Conservation (phyloP, 92 coral and sea anemone species). For the Epizoanthus fatuus region DNA sequence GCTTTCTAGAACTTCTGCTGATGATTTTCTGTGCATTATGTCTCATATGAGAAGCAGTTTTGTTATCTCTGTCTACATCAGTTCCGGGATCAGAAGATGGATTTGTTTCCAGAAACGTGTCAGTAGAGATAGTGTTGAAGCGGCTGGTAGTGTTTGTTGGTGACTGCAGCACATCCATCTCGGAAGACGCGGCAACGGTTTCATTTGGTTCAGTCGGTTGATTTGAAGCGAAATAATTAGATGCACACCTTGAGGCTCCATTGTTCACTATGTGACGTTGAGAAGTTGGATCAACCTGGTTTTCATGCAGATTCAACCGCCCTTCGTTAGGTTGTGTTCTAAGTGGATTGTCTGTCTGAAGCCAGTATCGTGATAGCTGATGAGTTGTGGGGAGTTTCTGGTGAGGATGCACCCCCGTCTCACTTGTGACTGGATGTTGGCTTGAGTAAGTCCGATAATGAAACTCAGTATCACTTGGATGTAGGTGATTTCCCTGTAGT, state of each 20-base stretch:
- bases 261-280: background rate
- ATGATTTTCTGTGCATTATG: background rate
- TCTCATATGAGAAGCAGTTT: background rate
- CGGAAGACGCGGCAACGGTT: background rate
- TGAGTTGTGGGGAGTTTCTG: background rate
- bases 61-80: background rate
- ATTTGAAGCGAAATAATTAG: background rate
- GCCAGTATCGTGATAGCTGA: slow-evolving; percentile 20
- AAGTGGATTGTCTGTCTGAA: slow-evolving; percentile 10
- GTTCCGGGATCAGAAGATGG: no score
- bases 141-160: background rate
- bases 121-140: background rate
- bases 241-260: background rate
- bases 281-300: background rate
- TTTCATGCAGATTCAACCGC: background rate
- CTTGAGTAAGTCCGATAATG: background rate
- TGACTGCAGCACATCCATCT: background rate
- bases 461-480: background rate
- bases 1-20: background rate
- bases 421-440: background rate
- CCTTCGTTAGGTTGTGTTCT: background rate
- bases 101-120: background rate
- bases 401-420: background rate
- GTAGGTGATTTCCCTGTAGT: background rate
- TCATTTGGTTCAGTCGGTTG: background rate